A percentile compares a stretch with the other conserved stretches of the same genome.
Evolutionary conservation across 2,797 vertebrate genomes (phyloP).

Genomic region (Anableps anableps): DNA sequence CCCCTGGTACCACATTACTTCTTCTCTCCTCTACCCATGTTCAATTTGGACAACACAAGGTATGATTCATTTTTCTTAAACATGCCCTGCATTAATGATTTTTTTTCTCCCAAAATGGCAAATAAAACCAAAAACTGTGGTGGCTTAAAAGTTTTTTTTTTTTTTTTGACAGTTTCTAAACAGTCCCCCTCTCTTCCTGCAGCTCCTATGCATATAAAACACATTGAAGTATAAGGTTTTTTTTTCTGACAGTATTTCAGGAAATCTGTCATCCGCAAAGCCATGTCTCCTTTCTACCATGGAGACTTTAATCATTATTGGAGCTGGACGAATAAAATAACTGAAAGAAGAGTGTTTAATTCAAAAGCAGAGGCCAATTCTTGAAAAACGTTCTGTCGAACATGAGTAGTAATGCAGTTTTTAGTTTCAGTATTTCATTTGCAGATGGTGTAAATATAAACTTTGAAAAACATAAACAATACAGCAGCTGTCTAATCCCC

Average conservation of each 20-base stretch:
- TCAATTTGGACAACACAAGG: neutral
- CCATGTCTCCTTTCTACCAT: constrained; percentile 32
- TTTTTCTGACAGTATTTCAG: neutral
- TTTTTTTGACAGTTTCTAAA: neutral
- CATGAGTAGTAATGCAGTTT: neutral
- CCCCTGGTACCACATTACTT: too few relatives aligned
- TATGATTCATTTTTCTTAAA: neutral
- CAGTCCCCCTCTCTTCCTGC: neutral
- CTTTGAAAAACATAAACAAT: neutral
- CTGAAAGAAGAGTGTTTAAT: neutral
- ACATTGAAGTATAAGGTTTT: neutral
- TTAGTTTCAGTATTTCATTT: neutral
- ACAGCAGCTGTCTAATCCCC: neutral
- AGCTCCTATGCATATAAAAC: constrained; percentile 8
- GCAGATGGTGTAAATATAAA: neutral
- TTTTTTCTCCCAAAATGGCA: neutral
- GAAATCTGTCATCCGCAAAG: neutral
- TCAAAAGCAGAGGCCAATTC: neutral
- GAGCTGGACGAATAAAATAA: neutral
- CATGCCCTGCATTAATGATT: neutral
- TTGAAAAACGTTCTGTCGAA: neutral
- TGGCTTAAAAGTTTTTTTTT: neutral
- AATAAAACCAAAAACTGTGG: neutral
- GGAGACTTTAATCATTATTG: constrained; percentile 17
- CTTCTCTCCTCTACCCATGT: neutral